A percentile compares a stretch with the other conserved stretches of the same genome.
Conservation (phyloP, 2,113 vertebrate species). For the Colinus virginianus region DNA sequence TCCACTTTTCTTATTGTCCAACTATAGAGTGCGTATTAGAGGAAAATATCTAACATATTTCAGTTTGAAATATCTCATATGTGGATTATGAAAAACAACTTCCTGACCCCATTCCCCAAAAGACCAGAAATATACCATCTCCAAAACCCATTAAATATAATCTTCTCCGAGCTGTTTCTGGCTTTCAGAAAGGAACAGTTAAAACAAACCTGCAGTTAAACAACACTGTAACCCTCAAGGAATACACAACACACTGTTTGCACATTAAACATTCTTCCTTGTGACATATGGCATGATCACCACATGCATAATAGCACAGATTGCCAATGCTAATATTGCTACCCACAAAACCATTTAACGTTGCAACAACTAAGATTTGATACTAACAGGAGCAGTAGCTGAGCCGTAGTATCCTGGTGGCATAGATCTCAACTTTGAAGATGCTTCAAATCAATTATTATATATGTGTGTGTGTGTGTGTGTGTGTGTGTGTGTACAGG, state of each 20-base stretch:
- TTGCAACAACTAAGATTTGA: background rate
- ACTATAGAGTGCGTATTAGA: background rate
- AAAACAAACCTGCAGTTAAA: background rate
- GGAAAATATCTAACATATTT: background rate
- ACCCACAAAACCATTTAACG: background rate
- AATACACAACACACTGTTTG: background rate
- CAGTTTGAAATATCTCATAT: background rate
- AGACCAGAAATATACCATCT: background rate
- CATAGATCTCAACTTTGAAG: background rate
- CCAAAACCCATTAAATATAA: background rate
- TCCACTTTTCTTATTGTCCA: background rate
- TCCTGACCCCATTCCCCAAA: background rate
- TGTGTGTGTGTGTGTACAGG: too few species aligned
- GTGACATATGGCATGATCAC: fast-evolving
- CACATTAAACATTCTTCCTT: background rate
- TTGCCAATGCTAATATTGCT: background rate
- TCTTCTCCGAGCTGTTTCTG: background rate
- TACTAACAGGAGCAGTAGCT: background rate
- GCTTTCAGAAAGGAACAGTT: background rate
- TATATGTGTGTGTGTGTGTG: too few species aligned
- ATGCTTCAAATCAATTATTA: background rate
- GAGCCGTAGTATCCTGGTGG: background rate
- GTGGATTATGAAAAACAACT: background rate
- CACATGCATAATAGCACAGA: fast-evolving
- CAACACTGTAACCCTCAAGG: background rate